Conservation (phyloP, 92 coral and sea anemone genomes). For the Umimayanthus chanpuru region DNA sequence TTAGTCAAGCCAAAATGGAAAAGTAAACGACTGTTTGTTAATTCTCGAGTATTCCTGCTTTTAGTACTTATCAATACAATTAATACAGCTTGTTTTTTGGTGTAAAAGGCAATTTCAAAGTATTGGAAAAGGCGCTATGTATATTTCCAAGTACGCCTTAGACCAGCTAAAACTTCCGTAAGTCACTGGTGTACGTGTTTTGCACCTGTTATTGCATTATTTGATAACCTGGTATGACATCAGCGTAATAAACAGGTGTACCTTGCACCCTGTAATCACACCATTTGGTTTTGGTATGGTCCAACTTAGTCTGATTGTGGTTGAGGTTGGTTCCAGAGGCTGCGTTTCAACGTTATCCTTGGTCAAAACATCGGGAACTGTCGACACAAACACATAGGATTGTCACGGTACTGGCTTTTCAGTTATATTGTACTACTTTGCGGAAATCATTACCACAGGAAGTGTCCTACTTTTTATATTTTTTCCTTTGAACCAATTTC, state of each 20-base stretch:
- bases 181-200: not conserved
- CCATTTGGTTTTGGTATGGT: slow-evolving; percentile 78
- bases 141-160: no score
- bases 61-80: no score
- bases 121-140: no score
- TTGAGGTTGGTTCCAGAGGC: slow-evolving; percentile 60
- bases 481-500: no score
- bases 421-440: not conserved
- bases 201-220: no score
- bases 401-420: not conserved
- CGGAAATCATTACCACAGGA: not conserved
- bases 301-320: slow-evolving; percentile 78
- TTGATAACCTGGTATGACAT: no score
- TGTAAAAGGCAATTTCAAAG: no score
- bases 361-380: slow-evolving; percentile 32
- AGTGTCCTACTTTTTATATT: not conserved
- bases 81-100: no score
- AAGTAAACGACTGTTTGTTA: no score
- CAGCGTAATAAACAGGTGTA: not conserved
- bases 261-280: slow-evolving; percentile 61
- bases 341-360: not conserved
- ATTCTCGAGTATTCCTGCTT: no score
- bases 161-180: no score
- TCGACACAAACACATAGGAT: not conserved
- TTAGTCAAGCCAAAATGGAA: no score